Evolutionary conservation across 2,113 vertebrate genomes (phyloP).

Genomic region (Myotis brandtii): DNA sequence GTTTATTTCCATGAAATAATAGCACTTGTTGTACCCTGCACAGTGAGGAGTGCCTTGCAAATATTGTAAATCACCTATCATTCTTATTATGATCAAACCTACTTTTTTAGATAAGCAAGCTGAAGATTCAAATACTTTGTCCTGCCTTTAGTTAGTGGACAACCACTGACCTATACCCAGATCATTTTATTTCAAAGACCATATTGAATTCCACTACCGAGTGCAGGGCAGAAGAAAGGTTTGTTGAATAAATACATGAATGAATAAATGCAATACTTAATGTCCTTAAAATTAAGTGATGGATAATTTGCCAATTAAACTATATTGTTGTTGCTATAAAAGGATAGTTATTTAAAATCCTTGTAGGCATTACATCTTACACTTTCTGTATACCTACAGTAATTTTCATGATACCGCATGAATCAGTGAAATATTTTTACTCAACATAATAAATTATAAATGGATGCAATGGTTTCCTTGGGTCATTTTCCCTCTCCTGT

Average conservation of each 20-base stretch:
- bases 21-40: background rate
- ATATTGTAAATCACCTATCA: background rate
- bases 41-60: background rate
- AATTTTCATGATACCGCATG: background rate
- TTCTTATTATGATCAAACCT: background rate
- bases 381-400: background rate
- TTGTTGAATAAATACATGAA: background rate
- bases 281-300: slow-evolving; percentile 17
- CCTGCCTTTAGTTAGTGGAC: background rate
- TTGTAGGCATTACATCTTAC: background rate
- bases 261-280: background rate
- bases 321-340: background rate
- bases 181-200: background rate
- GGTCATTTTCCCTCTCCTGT: background rate
- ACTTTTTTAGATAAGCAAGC: background rate
- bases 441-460: background rate
- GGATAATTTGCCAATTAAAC: background rate
- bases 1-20: background rate
- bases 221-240: background rate
- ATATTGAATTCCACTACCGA: background rate
- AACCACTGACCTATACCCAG: background rate
- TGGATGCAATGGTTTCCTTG: background rate
- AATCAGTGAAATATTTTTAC: slow-evolving; percentile 36
- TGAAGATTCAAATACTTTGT: background rate
- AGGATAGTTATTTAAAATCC: background rate